Percentiles rank a stretch among this genome's conserved stretches.
Evolutionary conservation across 92 coral and sea anemone genomes (phyloP).

Genomic region (Desmophyllum pertusum): DNA sequence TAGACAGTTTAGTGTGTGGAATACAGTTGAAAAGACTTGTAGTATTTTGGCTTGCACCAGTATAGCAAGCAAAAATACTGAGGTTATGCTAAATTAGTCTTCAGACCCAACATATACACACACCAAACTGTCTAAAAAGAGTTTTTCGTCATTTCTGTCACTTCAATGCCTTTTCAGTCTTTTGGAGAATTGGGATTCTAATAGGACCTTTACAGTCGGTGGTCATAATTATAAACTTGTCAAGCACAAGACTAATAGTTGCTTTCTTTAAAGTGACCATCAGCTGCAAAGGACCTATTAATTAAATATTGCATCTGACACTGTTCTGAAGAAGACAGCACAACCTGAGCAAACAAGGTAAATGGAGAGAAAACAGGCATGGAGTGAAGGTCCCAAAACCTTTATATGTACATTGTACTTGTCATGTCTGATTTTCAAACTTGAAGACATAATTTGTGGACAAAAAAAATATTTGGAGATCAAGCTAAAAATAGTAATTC

Average conservation of each 20-base stretch:
- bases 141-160: not conserved
- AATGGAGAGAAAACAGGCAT: too few species aligned
- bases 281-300: not conserved
- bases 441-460: too few species aligned
- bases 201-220: slow-evolving; percentile 6
- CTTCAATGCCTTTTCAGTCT: too few species aligned
- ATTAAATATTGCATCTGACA: slow-evolving; percentile 25
- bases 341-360: not conserved
- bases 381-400: too few species aligned
- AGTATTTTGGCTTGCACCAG: slow-evolving; percentile 16
- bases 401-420: too few species aligned
- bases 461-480: too few species aligned
- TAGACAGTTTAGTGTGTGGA: slow-evolving; percentile 19
- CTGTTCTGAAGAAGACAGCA: slow-evolving; percentile 28
- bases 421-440: too few species aligned
- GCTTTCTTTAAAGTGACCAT: not conserved
- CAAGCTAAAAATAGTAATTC: too few species aligned
- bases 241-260: not conserved
- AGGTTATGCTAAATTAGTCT: not conserved
- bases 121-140: slow-evolving; percentile 10
- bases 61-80: not conserved
- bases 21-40: not conserved
- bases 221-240: not conserved
- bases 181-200: not conserved
- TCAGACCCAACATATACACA: not conserved